Evolutionary conservation across 2,888 invertebrate species (phyloP), one percentile per base, ranked within the genome.

Genomic region (Shargacucullia verbasci): DNA sequence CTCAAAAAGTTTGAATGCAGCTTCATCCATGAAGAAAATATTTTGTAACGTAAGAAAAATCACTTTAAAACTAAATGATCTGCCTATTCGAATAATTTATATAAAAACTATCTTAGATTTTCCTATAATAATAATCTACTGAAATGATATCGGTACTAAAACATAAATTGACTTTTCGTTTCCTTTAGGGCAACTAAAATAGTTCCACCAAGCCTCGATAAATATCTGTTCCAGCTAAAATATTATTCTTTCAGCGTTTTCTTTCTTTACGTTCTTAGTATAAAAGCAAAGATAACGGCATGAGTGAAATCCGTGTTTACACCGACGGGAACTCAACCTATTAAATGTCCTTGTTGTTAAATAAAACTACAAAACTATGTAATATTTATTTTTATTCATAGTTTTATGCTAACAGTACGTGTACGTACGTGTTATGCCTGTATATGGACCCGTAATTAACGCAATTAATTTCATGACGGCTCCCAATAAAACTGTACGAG

Each of bases 231-330:
- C 47, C 27, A 31, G 34, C 48, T 63, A 64, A 74, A 71, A 64
- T 74, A 74, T 74, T 60, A 55, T 64, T 58, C 62, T 75, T 72
- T 67, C 48, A 70, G 54, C 56, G 40, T 71, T 73, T 63, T 57
- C 48, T 56, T 59, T 55, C 60, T 61, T 55, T 61, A 56, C 58
- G 41, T 60, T 64, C 49, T 55, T 45, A 55, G 57, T 53, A 60
- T 67, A 67, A 64, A 59, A 65, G 48, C 29, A 35, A 57, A 74
- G 60, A 71, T 71, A 77, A 66, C 54, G 35, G 10, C 12, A 59
- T 78, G 69, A 78, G 64, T 76, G 76, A 78, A 70, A 63, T 46
- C 63, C 63, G 48, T 78, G 78, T 78, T 78, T 76, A 73, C 73
- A 45, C 46, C 58, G 59, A 52, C 59, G 50, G 49, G 46, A 46